A percentile compares a stretch with the other conserved stretches of the same genome.
phyloP scores from a whole-genome alignment of 2,797 vertebrate genomes.

The Molossus molossus region DNA sequence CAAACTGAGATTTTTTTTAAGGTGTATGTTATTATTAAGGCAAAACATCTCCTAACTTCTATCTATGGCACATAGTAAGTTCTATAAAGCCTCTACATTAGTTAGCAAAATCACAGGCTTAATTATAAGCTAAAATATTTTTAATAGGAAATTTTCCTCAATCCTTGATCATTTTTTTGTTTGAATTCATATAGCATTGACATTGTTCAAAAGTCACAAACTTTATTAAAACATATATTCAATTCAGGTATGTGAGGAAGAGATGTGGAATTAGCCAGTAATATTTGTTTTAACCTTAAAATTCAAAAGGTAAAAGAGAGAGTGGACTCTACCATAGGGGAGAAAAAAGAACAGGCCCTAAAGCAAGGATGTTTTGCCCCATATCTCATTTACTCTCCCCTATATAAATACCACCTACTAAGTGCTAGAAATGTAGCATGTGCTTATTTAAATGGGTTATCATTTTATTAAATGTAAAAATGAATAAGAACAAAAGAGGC shows the following conservation, averaged over 20 bases:
- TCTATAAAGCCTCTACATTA: not conserved
- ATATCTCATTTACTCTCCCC: not conserved
- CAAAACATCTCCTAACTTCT: not conserved
- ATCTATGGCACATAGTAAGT: not conserved
- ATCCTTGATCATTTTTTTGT: no score
- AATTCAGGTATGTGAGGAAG: not conserved
- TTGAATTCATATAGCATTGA: no score
- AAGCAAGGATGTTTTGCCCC: not conserved
- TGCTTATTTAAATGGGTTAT: not conserved
- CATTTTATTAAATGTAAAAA: not conserved
- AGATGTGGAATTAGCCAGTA: not conserved
- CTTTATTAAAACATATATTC: no score
- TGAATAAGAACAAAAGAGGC: constrained; percentile 6
- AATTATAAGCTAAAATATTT: not conserved
- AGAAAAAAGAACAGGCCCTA: not conserved
- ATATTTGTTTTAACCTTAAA: not conserved
- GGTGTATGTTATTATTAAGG: not conserved
- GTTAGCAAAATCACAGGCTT: not conserved
- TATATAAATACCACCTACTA: not conserved
- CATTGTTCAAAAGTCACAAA: no score
- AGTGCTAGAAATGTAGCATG: not conserved
- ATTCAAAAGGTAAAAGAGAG: not conserved
- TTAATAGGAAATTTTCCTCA: not conserved
- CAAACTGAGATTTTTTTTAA: not conserved
- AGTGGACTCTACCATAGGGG: not conserved